phyloP scores from a whole-genome alignment of 2,113 vertebrate genomes.

The Ploceus nigricollis region DNA sequence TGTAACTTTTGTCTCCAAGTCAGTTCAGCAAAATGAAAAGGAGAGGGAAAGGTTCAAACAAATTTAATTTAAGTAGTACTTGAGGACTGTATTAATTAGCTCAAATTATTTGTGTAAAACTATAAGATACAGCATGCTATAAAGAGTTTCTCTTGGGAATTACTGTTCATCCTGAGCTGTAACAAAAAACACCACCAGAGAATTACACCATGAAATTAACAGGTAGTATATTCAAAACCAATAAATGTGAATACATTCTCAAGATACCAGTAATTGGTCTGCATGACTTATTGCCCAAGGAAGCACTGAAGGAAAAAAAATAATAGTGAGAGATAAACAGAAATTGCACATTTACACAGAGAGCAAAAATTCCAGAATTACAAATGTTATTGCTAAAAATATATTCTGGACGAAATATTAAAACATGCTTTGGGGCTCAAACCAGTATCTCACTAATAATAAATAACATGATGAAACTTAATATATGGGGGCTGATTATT shows the following conservation, averaged over 20 bases:
- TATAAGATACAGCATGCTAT: neutral
- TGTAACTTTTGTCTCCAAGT: neutral
- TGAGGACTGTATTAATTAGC: neutral
- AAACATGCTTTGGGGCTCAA: neutral
- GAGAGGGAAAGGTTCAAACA: neutral
- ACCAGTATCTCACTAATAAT: neutral
- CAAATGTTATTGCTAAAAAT: constrained; percentile 21
- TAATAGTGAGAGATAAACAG: neutral
- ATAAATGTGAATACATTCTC: neutral
- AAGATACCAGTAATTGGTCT: neutral
- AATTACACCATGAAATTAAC: neutral
- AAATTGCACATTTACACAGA: neutral
- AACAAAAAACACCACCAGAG: neutral
- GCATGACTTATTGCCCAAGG: neutral
- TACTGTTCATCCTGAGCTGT: neutral
- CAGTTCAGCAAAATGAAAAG: neutral
- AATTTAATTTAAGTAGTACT: neutral
- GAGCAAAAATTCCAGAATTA: neutral
- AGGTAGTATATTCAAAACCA: neutral
- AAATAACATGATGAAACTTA: neutral
- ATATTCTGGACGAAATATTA: neutral
- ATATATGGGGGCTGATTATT: neutral
- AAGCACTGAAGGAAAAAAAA: neutral
- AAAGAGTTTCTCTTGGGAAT: neutral
- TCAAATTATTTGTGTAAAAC: neutral